Evolutionary conservation across 2,113 vertebrate species (phyloP).

Genomic region (Burhinus bistriatus): DNA sequence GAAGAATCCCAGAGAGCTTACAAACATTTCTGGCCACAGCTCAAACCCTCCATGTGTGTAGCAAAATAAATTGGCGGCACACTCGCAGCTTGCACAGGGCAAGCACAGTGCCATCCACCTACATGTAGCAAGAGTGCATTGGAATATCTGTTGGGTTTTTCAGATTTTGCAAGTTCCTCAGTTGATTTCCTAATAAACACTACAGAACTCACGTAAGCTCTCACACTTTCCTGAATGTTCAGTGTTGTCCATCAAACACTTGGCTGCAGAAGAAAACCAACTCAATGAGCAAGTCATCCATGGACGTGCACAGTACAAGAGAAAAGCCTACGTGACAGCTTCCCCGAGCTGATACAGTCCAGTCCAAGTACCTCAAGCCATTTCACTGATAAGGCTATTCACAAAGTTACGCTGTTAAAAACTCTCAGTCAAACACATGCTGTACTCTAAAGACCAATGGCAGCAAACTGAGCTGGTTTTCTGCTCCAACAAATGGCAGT

Average conservation of each 20-base stretch:
- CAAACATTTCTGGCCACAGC: neutral
- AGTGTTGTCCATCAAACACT: neutral
- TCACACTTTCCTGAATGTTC: neutral
- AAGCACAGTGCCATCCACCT: slow-evolving; percentile 13
- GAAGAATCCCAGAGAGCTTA: neutral
- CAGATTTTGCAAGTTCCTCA: neutral
- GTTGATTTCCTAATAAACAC: neutral
- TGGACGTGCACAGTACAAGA: neutral
- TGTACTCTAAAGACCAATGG: neutral
- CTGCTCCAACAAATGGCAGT: neutral
- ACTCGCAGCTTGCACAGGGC: neutral
- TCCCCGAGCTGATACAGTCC: neutral
- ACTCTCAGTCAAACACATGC: neutral
- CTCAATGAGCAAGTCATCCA: neutral
- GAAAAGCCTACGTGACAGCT: neutral
- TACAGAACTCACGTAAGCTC: neutral
- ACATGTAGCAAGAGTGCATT: neutral
- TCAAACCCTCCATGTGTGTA: neutral
- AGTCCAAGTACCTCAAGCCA: neutral
- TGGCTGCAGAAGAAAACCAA: neutral
- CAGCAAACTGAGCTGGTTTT: neutral
- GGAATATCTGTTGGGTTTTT: slow-evolving; percentile 4
- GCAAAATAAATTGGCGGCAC: neutral
- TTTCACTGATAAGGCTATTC: neutral
- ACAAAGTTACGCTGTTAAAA: neutral